phyloP scores from a whole-genome alignment of 2,888 invertebrate genomes.

The Myopa testacea region DNA sequence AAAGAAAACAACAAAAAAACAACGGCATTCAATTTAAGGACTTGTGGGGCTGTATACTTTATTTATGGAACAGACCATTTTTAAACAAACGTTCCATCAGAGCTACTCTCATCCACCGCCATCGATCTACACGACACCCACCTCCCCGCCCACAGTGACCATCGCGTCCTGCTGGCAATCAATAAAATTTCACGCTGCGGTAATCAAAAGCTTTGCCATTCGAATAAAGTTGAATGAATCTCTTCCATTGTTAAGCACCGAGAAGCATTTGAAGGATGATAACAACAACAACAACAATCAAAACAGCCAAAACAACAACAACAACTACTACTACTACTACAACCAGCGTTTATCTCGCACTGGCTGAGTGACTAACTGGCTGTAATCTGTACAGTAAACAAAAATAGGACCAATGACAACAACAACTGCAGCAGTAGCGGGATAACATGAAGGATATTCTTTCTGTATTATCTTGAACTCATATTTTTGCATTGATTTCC shows the following conservation, averaged over 20 bases:
- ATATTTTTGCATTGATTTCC: constrained; percentile 1
- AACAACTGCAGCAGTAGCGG: neutral
- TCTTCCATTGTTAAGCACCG: neutral
- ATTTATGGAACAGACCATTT: too few relatives aligned
- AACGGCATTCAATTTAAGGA: too few relatives aligned
- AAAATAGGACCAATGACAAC: neutral
- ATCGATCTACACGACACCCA: constrained; percentile 72
- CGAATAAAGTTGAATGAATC: constrained; percentile 56
- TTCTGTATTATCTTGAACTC: neutral
- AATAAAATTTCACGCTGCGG: constrained; percentile 66
- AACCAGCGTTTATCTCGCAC: constrained; percentile 18
- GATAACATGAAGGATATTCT: constrained; percentile 5
- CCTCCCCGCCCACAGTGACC: neutral
- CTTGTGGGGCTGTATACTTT: too few relatives aligned
- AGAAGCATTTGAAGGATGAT: constrained; percentile 29
- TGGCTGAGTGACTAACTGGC: constrained; percentile 19
- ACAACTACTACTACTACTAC: too few relatives aligned
- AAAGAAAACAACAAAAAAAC: too few relatives aligned
- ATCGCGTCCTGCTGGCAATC: constrained; percentile 53
- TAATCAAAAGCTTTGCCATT: constrained; percentile 66
- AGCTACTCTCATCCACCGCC: too few relatives aligned
- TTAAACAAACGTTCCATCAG: too few relatives aligned
- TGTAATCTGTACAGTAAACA: neutral
- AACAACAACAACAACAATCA: constrained; percentile 7
- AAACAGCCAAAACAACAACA: constrained; percentile 3